phyloP scores from a whole-genome alignment of 1,140 invertebrate genomes.

The Drosophila melanica region DNA sequence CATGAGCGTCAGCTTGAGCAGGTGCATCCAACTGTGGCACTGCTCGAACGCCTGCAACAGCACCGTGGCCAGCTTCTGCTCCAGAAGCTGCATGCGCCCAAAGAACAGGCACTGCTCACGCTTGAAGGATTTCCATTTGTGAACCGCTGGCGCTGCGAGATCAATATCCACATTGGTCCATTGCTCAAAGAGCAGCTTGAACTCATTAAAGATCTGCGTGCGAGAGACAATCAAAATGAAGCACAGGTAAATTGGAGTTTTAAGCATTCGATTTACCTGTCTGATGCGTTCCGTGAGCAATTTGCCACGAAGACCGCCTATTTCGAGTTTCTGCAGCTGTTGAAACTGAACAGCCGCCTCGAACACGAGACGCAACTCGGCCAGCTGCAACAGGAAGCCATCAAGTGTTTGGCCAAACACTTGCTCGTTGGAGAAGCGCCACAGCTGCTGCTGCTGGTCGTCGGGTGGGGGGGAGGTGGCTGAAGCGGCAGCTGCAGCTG shows the following conservation, averaged over 20 bases:
- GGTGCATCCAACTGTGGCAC: slow-evolving; percentile 88
- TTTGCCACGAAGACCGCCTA: slow-evolving; percentile 90
- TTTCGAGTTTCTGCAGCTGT: slow-evolving; percentile 92
- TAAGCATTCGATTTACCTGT: slow-evolving; percentile 85
- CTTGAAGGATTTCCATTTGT: slow-evolving; percentile 86
- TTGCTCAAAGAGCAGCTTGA: slow-evolving; percentile 88
- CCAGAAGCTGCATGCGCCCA: slow-evolving; percentile 86
- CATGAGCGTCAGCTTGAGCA: slow-evolving; percentile 84
- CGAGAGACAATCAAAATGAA: background rate
- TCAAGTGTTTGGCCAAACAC: slow-evolving; percentile 88
- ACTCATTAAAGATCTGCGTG: slow-evolving; percentile 85
- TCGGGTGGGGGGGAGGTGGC: slow-evolving; percentile 43
- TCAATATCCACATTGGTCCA: slow-evolving; percentile 87
- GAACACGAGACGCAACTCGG: slow-evolving; percentile 87
- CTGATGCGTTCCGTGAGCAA: slow-evolving; percentile 85
- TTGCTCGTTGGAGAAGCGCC: slow-evolving; percentile 89
- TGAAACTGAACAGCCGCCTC: slow-evolving; percentile 90
- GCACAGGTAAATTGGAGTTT: too few relatives aligned
- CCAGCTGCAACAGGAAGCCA: slow-evolving; percentile 86
- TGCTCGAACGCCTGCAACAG: slow-evolving; percentile 90
- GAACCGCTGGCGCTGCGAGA: slow-evolving; percentile 53
- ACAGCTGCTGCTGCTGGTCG: slow-evolving; percentile 84
- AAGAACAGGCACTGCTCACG: slow-evolving; percentile 86
- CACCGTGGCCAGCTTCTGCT: slow-evolving; percentile 89
- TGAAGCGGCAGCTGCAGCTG: slow-evolving; percentile 9